Percentiles rank a stretch among this genome's conserved stretches.
Evolutionary conservation across 2,113 vertebrate genomes (phyloP).

Genomic region (Gambusia holbrooki): DNA sequence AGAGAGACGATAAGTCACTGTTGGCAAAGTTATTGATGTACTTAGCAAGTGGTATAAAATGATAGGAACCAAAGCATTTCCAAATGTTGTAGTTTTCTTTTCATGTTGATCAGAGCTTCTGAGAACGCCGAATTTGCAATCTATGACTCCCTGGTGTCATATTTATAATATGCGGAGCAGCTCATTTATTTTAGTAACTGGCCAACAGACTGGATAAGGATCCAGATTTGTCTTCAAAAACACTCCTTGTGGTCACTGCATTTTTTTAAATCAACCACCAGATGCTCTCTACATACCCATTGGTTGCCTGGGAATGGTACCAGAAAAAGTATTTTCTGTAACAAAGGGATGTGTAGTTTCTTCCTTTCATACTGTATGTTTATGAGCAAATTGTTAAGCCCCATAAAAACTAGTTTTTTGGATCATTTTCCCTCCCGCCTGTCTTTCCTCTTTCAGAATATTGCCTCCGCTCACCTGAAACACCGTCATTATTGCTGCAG

Average conservation of each 20-base stretch:
- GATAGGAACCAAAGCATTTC: neutral
- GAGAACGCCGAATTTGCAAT: neutral
- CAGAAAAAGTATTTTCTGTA: too few relatives aligned
- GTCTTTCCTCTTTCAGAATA: slow-evolving; percentile 7
- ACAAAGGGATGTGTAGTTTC: neutral
- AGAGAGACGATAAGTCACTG: neutral
- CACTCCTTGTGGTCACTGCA: too few relatives aligned
- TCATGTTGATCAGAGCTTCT: neutral
- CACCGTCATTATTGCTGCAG: slow-evolving; percentile 99
- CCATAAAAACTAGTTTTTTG: neutral
- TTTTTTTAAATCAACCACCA: too few relatives aligned
- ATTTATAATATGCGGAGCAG: too few relatives aligned
- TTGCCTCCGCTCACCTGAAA: slow-evolving; percentile 86
- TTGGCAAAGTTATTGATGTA: neutral
- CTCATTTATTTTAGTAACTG: too few relatives aligned
- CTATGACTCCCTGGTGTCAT: too few relatives aligned
- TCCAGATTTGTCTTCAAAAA: too few relatives aligned
- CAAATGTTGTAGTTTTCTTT: neutral
- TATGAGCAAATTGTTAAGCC: neutral
- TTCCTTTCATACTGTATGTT: neutral
- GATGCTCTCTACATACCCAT: too few relatives aligned
- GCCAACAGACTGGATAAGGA: too few relatives aligned
- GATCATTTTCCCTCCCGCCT: neutral
- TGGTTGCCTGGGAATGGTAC: too few relatives aligned
- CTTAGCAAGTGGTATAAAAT: neutral